phyloP scores from a whole-genome alignment of 30 jellyfish, hydroid and myxozoan genomes.

The Hydra vulgaris region DNA sequence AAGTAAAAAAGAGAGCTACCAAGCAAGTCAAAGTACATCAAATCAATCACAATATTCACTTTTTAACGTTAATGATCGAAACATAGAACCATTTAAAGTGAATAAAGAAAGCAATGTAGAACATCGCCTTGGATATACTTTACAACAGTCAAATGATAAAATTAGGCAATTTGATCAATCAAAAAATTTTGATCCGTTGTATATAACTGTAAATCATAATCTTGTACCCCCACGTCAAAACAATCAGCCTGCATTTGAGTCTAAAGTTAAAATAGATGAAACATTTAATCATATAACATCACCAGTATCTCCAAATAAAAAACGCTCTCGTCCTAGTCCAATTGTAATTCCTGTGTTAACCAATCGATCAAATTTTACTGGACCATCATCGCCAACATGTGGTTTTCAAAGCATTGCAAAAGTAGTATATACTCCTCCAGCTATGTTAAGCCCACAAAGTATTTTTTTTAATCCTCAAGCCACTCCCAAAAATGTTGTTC shows the following conservation, averaged over 20 bases:
- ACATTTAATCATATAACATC: constrained; percentile 3
- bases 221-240: constrained; percentile 4
- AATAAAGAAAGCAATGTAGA: neutral
- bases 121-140: neutral
- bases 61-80: neutral
- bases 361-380: constrained; percentile 37
- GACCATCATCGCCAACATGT: constrained; percentile 13
- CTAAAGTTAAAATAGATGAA: constrained; percentile 2
- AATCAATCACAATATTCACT: neutral
- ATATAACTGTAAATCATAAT: constrained; percentile 5
- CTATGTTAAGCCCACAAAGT: constrained; percentile 95
- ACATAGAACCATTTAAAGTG: neutral
- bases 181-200: neutral
- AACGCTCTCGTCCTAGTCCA: constrained; percentile 94
- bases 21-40: neutral
- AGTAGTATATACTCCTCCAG: constrained; percentile 89
- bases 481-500: constrained; percentile 65
- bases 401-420: constrained; percentile 51
- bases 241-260: neutral
- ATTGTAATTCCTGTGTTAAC: constrained; percentile 87
- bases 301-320: constrained; percentile 69
- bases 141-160: neutral
- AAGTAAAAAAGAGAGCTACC: neutral
- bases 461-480: constrained; percentile 81
- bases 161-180: constrained; percentile 1